Percentiles rank a stretch among this genome's conserved stretches.
Conservation (phyloP, 2,797 vertebrate genomes). For the Macropodus opercularis region DNA sequence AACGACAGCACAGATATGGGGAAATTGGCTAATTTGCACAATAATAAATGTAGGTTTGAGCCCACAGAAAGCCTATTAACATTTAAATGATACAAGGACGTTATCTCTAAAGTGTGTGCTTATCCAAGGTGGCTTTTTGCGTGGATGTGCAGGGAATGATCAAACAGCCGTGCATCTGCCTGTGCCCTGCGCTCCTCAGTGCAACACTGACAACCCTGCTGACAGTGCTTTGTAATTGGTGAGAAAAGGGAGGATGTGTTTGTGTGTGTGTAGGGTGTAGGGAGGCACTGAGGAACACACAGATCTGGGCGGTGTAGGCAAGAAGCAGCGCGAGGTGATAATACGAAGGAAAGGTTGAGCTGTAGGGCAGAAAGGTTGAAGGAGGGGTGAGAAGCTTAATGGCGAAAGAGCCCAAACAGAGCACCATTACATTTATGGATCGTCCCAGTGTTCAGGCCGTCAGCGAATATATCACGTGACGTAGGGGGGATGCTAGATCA, state of each 20-base stretch:
- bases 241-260: slow-evolving; percentile 28
- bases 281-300: slow-evolving; percentile 13
- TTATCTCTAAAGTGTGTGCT: slow-evolving; percentile 80
- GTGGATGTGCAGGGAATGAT: slow-evolving; percentile 74
- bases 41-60: slow-evolving; percentile 80
- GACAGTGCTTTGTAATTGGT: slow-evolving; percentile 69
- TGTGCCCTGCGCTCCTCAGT: slow-evolving; percentile 46
- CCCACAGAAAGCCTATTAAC: slow-evolving; percentile 80
- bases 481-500: slow-evolving; percentile 4
- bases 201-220: slow-evolving; percentile 59
- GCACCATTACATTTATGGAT: background rate
- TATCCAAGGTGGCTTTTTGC: slow-evolving; percentile 76
- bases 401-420: background rate
- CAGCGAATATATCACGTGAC: slow-evolving; percentile 15
- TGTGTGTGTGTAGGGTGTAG: background rate
- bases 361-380: slow-evolving; percentile 3
- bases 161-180: slow-evolving; percentile 62
- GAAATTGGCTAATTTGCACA: slow-evolving; percentile 82
- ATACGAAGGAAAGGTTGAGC: background rate
- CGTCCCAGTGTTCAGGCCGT: slow-evolving; percentile 12
- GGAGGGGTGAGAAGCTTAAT: slow-evolving; percentile 8
- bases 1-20: slow-evolving; percentile 76
- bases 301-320: slow-evolving; percentile 19
- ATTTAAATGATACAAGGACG: slow-evolving; percentile 81
- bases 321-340: background rate